Conservation (phyloP, 2,888 invertebrate species). For the Camptogramma bilineatum region DNA sequence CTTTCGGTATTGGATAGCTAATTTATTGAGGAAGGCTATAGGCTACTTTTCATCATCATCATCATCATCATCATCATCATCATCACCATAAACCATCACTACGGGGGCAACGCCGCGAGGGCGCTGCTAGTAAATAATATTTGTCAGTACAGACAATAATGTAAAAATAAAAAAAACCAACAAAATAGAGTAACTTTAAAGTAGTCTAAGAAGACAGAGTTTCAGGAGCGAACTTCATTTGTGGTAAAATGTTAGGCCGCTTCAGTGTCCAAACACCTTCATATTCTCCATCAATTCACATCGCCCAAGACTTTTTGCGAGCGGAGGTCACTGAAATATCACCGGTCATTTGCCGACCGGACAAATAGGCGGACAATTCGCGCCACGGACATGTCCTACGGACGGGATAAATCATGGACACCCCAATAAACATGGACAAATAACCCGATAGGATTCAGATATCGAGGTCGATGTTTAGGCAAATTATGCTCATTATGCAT, state of each 20-base stretch:
- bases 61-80: too few relatives aligned
- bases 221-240: background rate
- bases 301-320: constrained; percentile 23
- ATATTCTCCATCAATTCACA: constrained; percentile 20
- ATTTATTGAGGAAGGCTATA: too few relatives aligned
- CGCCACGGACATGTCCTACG: constrained; percentile 63
- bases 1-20: too few relatives aligned
- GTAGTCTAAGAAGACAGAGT: background rate
- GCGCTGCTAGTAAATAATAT: too few relatives aligned
- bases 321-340: constrained; percentile 61
- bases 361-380: constrained; percentile 69
- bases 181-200: background rate
- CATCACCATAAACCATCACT: too few relatives aligned
- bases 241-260: constrained; percentile 1
- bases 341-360: constrained; percentile 62
- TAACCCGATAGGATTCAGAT: constrained; percentile 48
- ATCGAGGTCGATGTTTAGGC: constrained; percentile 36
- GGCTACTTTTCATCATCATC: too few relatives aligned
- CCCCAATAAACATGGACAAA: constrained; percentile 65
- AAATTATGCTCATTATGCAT: constrained; percentile 40
- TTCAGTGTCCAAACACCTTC: constrained; percentile 3
- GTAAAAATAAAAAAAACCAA: too few relatives aligned
- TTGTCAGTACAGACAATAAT: too few relatives aligned
- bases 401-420: constrained; percentile 63
- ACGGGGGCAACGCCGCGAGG: too few relatives aligned